Evolutionary conservation across 2,113 vertebrate genomes (phyloP).

Genomic region (Odocoileus hemionus): DNA sequence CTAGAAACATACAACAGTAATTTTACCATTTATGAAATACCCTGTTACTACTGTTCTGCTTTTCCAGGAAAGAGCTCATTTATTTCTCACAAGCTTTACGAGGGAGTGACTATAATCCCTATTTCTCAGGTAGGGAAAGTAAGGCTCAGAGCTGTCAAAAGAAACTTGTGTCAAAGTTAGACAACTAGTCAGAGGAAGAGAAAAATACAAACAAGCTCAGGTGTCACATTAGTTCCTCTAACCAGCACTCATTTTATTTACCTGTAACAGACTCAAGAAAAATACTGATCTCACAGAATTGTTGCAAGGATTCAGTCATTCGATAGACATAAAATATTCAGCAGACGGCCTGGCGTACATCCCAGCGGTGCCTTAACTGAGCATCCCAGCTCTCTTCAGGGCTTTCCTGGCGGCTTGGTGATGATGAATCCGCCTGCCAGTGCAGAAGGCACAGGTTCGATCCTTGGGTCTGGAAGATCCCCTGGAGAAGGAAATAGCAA

Average conservation of each 20-base stretch:
- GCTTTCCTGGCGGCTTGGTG: not conserved
- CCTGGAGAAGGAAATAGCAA: not conserved
- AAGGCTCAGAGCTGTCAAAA: not conserved
- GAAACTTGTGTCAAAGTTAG: not conserved
- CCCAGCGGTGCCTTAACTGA: not conserved
- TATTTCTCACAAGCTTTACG: not conserved
- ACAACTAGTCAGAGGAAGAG: not conserved
- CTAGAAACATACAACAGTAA: not conserved
- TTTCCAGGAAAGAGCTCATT: not conserved
- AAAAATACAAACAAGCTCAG: not conserved
- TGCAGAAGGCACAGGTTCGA: not conserved
- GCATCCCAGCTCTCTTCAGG: not conserved
- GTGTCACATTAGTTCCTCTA: not conserved
- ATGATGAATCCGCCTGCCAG: not conserved
- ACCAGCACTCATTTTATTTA: not conserved
- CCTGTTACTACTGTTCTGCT: not conserved
- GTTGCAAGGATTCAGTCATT: not conserved
- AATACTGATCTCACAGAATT: not conserved
- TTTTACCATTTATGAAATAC: not conserved
- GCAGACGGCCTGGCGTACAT: too few species aligned
- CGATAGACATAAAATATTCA: not conserved
- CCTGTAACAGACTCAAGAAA: not conserved
- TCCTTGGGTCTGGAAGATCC: not conserved
- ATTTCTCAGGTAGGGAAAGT: not conserved
- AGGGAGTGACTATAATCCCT: not conserved